Evolutionary conservation across 2,113 vertebrate genomes (phyloP).

Genomic region (Dermatemys mawii): DNA sequence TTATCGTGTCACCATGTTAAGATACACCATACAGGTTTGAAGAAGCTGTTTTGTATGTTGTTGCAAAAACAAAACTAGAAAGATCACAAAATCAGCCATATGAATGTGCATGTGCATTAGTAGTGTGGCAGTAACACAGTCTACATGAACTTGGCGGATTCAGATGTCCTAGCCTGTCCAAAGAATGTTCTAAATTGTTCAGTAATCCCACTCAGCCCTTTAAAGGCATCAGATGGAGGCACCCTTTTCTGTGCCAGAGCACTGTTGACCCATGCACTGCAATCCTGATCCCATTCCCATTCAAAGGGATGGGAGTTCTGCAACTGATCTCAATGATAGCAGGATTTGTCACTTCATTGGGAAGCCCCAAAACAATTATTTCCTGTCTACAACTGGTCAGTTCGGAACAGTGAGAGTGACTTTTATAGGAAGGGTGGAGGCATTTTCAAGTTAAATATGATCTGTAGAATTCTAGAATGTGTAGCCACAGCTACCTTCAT

Average conservation of each 20-base stretch:
- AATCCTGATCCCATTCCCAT: neutral
- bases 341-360: too few relatives aligned
- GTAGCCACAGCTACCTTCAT: neutral
- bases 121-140: neutral
- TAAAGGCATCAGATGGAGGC: neutral
- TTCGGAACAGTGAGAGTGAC: too few relatives aligned
- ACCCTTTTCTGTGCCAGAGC: too few relatives aligned
- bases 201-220: neutral
- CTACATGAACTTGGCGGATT: neutral
- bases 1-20: rapidly evolving
- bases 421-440: neutral
- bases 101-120: neutral
- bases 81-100: neutral
- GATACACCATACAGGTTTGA: neutral
- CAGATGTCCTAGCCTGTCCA: neutral
- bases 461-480: too few relatives aligned
- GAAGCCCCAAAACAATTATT: neutral
- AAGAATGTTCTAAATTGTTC: neutral
- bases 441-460: neutral
- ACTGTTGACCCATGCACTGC: neutral
- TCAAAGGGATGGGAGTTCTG: neutral
- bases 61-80: neutral
- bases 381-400: neutral
- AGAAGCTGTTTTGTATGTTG: neutral
- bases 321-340: too few relatives aligned